phyloP scores from a whole-genome alignment of 2,888 invertebrate species.

The Andrena dorsata region DNA sequence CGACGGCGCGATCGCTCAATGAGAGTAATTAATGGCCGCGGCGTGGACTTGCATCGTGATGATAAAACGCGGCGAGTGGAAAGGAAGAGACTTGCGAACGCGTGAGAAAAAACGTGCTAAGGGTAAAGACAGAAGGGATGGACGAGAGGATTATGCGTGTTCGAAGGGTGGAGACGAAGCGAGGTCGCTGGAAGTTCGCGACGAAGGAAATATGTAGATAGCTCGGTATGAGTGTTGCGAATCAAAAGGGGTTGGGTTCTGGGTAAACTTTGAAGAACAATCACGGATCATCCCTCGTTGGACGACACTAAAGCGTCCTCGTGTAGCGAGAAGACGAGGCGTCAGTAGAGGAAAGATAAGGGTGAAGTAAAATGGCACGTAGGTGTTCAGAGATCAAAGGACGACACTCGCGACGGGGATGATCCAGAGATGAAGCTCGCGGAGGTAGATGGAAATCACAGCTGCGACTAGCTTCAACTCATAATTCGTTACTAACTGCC shows the following conservation, averaged over 20 bases:
- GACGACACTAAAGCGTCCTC: too few species aligned
- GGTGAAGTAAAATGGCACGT: neutral
- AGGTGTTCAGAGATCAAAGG: neutral
- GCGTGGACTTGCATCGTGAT: conserved; percentile 35
- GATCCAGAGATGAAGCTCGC: neutral
- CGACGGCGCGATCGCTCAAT: conserved; percentile 52
- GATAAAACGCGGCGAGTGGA: conserved; percentile 35
- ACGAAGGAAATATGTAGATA: too few species aligned
- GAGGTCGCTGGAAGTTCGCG: too few species aligned
- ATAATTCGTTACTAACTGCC: conserved; percentile 35
- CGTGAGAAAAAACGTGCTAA: neutral
- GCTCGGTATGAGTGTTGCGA: too few species aligned
- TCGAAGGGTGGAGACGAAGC: too few species aligned
- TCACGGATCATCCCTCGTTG: too few species aligned
- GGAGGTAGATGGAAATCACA: neutral
- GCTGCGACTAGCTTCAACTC: conserved; percentile 29
- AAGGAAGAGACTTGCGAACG: neutral
- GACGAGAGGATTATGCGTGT: too few species aligned
- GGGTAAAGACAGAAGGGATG: neutral
- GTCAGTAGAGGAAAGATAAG: neutral
- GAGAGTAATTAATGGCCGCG: conserved; percentile 61
- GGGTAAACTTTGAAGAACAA: too few species aligned
- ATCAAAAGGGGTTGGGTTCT: too few species aligned
- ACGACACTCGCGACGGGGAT: neutral
- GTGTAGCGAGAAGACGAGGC: neutral